These are phyloP conservation scores for Muscicapa striata DNA, from an alignment of 2,797 vertebrate species.

Conservation along the genomic window DNA sequence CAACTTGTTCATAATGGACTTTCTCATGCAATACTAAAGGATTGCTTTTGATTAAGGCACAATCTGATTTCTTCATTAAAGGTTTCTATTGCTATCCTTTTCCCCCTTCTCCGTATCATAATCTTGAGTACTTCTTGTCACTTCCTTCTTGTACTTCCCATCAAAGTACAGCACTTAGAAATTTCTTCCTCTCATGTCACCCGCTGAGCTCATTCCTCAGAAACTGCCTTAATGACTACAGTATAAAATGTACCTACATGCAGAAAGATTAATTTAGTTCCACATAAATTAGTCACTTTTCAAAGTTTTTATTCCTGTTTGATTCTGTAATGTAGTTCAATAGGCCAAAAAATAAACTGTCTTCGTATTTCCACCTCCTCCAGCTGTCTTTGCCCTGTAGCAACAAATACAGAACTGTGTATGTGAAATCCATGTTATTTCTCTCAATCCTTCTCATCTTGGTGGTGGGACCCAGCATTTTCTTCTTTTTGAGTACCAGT, in stretches of 20 bases:
- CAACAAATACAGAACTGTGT: background rate
- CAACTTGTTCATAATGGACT: background rate
- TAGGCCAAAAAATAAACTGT: background rate
- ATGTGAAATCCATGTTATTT: background rate
- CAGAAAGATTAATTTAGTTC: background rate
- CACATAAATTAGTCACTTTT: background rate
- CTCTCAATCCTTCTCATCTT: background rate
- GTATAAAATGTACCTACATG: background rate
- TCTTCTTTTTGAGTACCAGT: background rate
- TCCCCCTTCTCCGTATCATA: background rate
- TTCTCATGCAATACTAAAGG: background rate
- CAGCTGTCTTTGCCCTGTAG: background rate
- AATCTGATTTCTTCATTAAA: background rate
- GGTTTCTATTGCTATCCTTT: background rate
- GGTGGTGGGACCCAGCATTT: background rate
- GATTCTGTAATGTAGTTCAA: background rate
- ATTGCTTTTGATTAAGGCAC: background rate
- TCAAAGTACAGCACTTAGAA: background rate
- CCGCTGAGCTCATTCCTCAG: background rate
- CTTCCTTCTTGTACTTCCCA: background rate
- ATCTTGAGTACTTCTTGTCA: background rate
- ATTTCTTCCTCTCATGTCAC: background rate
- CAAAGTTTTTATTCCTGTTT: background rate
- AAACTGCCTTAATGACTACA: background rate
- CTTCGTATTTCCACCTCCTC: background rate